Conservation (phyloP, 2,113 vertebrate genomes). For the Mustela nigripes region DNA sequence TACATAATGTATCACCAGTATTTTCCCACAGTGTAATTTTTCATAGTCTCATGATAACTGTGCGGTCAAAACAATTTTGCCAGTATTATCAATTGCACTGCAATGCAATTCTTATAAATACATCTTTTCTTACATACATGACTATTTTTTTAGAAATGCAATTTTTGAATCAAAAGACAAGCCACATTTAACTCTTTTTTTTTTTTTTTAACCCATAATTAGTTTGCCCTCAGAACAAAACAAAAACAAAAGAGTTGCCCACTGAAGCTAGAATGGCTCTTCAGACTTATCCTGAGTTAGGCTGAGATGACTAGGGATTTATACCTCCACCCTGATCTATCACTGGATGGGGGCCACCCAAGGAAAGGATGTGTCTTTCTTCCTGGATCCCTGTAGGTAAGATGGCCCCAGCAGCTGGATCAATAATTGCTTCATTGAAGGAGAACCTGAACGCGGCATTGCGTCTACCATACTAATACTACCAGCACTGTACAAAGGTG, state of each 20-base stretch:
- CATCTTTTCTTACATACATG: background rate
- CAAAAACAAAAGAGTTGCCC: background rate
- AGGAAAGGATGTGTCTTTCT: background rate
- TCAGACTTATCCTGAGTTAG: background rate
- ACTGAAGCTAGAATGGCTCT: background rate
- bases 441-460: fast-evolving
- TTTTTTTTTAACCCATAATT: background rate
- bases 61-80: background rate
- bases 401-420: background rate
- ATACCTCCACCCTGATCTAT: background rate
- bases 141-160: background rate
- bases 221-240: background rate
- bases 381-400: background rate
- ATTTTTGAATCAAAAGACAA: background rate
- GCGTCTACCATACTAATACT: background rate
- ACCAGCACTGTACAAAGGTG: background rate
- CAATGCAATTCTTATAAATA: background rate
- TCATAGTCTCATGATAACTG: background rate
- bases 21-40: background rate
- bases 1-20: background rate
- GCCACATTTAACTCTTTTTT: background rate
- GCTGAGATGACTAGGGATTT: background rate
- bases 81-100: background rate
- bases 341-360: background rate
- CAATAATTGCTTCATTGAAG: background rate